Percentiles rank a stretch among this genome's conserved stretches.
Evolutionary conservation across 2,888 invertebrate genomes (phyloP).

Genomic region (Rhagium mordax): DNA sequence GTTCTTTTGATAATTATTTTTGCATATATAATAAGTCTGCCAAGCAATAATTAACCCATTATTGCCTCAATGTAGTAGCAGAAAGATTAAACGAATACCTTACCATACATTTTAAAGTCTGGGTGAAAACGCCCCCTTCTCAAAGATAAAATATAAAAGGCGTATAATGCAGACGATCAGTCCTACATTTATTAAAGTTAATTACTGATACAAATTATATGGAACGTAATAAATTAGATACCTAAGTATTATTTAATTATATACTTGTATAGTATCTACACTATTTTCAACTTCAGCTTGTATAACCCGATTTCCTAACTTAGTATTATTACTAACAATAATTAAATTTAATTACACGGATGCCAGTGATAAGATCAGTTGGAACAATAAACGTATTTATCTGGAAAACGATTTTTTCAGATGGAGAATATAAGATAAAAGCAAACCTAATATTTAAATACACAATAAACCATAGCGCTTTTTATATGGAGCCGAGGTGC

Average conservation of each 20-base stretch:
- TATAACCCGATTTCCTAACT: slow-evolving; percentile 58
- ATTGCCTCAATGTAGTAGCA: slow-evolving; percentile 48
- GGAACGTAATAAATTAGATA: slow-evolving; percentile 69
- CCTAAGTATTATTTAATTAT: slow-evolving; percentile 70
- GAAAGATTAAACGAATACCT: slow-evolving; percentile 48
- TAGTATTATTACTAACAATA: slow-evolving; percentile 58
- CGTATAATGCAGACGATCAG: slow-evolving; percentile 59
- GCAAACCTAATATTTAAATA: slow-evolving; percentile 28
- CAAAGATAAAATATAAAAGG: slow-evolving; percentile 61
- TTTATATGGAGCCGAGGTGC: slow-evolving; percentile 48
- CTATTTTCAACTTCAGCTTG: slow-evolving; percentile 35
- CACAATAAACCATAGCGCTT: slow-evolving; percentile 5
- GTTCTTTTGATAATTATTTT: slow-evolving; percentile 51
- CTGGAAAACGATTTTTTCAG: slow-evolving; percentile 54
- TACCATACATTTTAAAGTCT: slow-evolving; percentile 43
- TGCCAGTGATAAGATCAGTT: slow-evolving; percentile 55
- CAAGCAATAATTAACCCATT: slow-evolving; percentile 53
- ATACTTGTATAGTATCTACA: slow-evolving; percentile 47
- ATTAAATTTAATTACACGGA: slow-evolving; percentile 61
- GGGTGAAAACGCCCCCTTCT: slow-evolving; percentile 52
- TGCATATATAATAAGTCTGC: slow-evolving; percentile 48
- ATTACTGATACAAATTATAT: slow-evolving; percentile 68
- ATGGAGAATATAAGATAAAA: slow-evolving; percentile 34
- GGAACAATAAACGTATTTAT: slow-evolving; percentile 60
- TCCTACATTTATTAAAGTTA: slow-evolving; percentile 63